Evolutionary conservation across 2,797 vertebrate species (phyloP), one percentile per base, ranked within the genome.

Genomic region (Melanotaenia pygmaea): DNA sequence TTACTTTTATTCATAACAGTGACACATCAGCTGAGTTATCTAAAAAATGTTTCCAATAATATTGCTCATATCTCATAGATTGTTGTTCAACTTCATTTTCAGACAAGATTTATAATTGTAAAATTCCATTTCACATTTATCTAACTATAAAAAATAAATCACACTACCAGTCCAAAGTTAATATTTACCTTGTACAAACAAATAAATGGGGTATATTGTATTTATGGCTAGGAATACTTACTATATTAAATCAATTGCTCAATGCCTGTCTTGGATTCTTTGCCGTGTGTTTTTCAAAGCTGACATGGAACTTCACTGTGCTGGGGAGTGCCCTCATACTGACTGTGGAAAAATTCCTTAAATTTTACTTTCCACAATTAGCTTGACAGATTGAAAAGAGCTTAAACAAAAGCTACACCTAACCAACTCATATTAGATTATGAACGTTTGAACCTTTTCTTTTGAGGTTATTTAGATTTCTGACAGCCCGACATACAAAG

Each of bases 51-150:
- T 77, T 67, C 51, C 58, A 62, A 50, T 34, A 91, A 89, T 86
- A 86, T 83, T 82, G 16, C 72, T 82, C 28, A 73, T 67, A 73
- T 7, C 0, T 74, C 59, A 64, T 14, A 51, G 69, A 72, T 76
- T 86, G 57, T 87, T 85, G 64, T 67, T 80, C 14, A 69, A 80
- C 65, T 51, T 71, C 30, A 70, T 74, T 74, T 81, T 60, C 28
- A 14, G 6, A 26, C 64, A 72, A 79, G 73, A 77, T 72, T 85
- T 82, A 76, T 82, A 71, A 87, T 78, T 84, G 78, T 87, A 83
- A 90, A 93, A 90, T 90, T 91, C 89, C 87, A 86, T 60, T 68
- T 87, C 12, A 1, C 59, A 73, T 85, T 86, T 66, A 70, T 84
- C 59, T n/a, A 86, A 70, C 77, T 76, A 76, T 77, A 28, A 35